A percentile compares a stretch with the other conserved stretches of the same genome.
Conservation (phyloP, 2,113 vertebrate genomes). For the Porphyrio hochstetteri region DNA sequence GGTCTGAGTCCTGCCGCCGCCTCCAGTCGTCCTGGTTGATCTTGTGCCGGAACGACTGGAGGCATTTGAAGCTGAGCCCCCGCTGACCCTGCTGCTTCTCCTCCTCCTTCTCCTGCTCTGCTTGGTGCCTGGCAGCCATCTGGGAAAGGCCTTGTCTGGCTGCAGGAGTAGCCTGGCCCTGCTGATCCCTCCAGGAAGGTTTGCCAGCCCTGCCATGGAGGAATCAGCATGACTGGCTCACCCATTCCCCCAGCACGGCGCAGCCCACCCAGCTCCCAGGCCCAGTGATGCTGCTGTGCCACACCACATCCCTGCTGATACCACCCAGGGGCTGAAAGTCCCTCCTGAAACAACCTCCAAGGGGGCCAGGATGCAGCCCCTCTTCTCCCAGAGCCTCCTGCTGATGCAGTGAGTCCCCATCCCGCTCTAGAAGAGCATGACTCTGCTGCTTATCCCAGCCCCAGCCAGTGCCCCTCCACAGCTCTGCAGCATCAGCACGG, state of each 20-base stretch:
- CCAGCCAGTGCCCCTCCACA: neutral
- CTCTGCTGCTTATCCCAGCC: neutral
- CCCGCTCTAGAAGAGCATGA: neutral
- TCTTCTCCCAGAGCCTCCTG: neutral
- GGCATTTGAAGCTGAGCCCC: slow-evolving; percentile 65
- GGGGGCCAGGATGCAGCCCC: neutral
- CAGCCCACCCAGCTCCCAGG: neutral
- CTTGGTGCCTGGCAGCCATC: neutral
- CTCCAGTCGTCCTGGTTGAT: slow-evolving; percentile 66
- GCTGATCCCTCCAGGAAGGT: neutral
- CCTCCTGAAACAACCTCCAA: too few species aligned
- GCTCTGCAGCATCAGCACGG: rapidly evolving
- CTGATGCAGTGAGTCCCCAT: neutral
- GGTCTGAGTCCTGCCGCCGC: neutral
- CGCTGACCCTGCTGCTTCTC: neutral
- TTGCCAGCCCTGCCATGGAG: neutral
- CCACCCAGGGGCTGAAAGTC: neutral
- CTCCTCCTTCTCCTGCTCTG: neutral
- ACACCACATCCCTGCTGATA: neutral
- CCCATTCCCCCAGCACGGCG: neutral
- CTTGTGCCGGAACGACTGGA: slow-evolving; percentile 67
- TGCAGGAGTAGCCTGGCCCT: neutral
- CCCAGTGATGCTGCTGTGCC: neutral
- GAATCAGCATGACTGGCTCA: neutral
- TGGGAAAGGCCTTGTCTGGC: neutral